Evolutionary conservation across 1,140 invertebrate species (phyloP).

Genomic region (Laupala kohalensis): DNA sequence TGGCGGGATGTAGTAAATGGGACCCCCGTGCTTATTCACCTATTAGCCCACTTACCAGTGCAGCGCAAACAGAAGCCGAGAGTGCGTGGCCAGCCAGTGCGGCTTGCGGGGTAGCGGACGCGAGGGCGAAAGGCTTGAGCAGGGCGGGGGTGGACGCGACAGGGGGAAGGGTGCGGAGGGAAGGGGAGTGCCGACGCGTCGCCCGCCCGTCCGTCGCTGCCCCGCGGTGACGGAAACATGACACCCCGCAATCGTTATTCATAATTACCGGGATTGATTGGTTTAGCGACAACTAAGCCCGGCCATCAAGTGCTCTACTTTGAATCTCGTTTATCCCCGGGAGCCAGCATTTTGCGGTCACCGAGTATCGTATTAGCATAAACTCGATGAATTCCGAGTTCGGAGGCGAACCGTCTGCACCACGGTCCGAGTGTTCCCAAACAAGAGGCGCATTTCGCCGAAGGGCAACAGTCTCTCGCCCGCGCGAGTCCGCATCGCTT

Average conservation of each 20-base stretch:
- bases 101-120: neutral
- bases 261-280: slow-evolving; percentile 8
- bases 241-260: slow-evolving; percentile 4
- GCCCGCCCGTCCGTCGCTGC: neutral
- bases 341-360: slow-evolving; percentile 1
- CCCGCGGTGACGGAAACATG: slow-evolving; percentile 6
- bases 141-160: no score
- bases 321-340: slow-evolving; percentile 5
- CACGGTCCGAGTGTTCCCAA: neutral
- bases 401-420: neutral
- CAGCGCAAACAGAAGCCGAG: neutral
- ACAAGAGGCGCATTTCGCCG: neutral
- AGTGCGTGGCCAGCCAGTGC: neutral
- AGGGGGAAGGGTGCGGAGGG: neutral
- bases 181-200: neutral
- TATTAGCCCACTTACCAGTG: neutral
- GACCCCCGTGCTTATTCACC: neutral
- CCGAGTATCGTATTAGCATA: slow-evolving; percentile 2
- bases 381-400: neutral
- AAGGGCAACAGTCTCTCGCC: neutral
- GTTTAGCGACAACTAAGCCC: slow-evolving; percentile 8
- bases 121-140: no score
- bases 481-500: no score
- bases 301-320: slow-evolving; percentile 5
- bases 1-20: neutral